Evolutionary conservation across 2,797 vertebrate genomes (phyloP).

Genomic region (Decapterus maruadsi): DNA sequence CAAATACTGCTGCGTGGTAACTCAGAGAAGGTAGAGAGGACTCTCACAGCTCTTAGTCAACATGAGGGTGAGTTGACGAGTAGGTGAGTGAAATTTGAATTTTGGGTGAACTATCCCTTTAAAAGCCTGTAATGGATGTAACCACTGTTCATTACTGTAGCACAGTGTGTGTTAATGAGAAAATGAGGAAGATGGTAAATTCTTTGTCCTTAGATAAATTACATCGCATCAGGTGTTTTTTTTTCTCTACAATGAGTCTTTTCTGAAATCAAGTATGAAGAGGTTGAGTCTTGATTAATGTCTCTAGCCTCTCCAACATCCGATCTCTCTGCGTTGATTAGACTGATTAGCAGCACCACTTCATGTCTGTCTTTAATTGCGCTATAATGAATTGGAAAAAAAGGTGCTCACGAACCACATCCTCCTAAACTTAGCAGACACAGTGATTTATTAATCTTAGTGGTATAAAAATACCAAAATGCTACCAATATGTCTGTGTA

Average conservation of each 20-base stretch:
- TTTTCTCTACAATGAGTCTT: not conserved
- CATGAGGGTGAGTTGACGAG: no score
- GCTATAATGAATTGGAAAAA: not conserved
- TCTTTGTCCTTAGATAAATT: conserved; percentile 22
- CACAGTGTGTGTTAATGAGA: conserved; percentile 35
- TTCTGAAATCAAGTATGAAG: conserved; percentile 32
- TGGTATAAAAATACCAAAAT: not conserved
- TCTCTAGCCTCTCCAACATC: conserved; percentile 11
- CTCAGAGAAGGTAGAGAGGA: no score
- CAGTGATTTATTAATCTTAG: not conserved
- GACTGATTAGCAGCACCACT: conserved; percentile 23
- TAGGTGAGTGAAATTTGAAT: no score
- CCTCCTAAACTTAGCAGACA: not conserved
- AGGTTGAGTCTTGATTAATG: conserved; percentile 22
- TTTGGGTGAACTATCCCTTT: no score
- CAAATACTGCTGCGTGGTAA: no score
- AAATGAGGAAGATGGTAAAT: conserved; percentile 26
- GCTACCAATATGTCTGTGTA: not conserved
- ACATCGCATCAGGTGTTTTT: conserved; percentile 8
- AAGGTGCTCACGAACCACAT: not conserved
- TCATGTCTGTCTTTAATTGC: conserved; percentile 24
- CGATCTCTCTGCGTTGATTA: conserved; percentile 24
- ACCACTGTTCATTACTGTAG: conserved; percentile 19
- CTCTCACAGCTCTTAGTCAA: no score
- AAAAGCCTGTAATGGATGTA: conserved; percentile 16